Evolutionary conservation across 2,888 invertebrate species (phyloP), one percentile per base, ranked within the genome.

Genomic region (Nipponacmea schrenckii): DNA sequence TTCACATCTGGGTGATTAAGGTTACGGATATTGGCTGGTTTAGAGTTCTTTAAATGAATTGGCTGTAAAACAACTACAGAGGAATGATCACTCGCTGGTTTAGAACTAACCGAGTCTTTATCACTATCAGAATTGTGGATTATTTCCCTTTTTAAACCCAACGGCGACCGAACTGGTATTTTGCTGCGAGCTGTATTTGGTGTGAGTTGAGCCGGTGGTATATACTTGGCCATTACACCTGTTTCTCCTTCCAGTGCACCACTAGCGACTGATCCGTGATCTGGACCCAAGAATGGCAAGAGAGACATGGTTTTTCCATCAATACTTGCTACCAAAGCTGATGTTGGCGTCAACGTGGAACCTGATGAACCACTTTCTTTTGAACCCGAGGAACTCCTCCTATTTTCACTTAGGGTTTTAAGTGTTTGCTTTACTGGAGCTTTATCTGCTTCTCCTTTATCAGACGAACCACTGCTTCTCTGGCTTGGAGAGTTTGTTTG

Each of bases 221-320:
- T 44, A 44, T 46, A 31, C n/a, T 66, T 31, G 17, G 66, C 39
- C 24, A 45, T 66, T 15, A 24, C 44, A 10, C 46, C 17, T 20
- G 39, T 66, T 44, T 70, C 70, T 20, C 45, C 70, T 44, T 50
- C 65, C 20, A 27, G 26, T 7, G 56, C 50, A 31, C 50, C 70
- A 65, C 44, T 65, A 26, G 39, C 24, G 1, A 44, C 65, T n/a
- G 39, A 8, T 27, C 15, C 15, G 8, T 48, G 67, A 48, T 20
- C 8, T 26, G 31, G 45, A 0, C 62, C 39, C 17, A 46, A 8
- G 70, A 63, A 64, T 2, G 83, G 83, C 0, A 84, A 75, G 27
- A 85, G 74, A 17, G 83, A 85, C 85, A 85, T 85, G 68, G 80
- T 83, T 69, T 82, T 82, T 2, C 84, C 85, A 72, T 85, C 84